Percentiles rank a stretch among this genome's conserved stretches.
phyloP scores from a whole-genome alignment of 2,888 invertebrate genomes.

The Cheilosia variabilis region DNA sequence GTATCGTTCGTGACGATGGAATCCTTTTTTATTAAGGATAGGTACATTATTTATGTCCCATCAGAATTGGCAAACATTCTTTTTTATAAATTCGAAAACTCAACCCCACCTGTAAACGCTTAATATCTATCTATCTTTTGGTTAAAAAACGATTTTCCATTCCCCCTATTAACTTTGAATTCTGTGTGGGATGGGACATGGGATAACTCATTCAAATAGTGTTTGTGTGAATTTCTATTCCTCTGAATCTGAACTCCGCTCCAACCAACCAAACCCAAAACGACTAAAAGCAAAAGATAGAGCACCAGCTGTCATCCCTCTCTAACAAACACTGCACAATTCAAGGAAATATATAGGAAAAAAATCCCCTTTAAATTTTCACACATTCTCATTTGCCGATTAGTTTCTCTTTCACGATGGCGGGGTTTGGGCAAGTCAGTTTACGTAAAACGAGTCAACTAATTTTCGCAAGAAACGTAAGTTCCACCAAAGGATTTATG shows the following conservation, averaged over 20 bases:
- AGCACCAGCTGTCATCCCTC: conserved; percentile 22
- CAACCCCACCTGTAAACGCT: conserved; percentile 39
- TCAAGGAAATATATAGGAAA: conserved; percentile 5
- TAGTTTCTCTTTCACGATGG: conserved; percentile 84
- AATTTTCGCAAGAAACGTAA: conserved; percentile 83
- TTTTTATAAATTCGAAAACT: neutral
- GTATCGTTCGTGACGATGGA: too few relatives aligned
- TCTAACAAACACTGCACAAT: conserved; percentile 13
- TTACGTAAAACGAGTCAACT: conserved; percentile 82
- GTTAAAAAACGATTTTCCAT: neutral
- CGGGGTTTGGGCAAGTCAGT: conserved; percentile 86
- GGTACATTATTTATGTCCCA: too few relatives aligned
- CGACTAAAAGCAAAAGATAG: too few relatives aligned
- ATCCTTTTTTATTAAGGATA: too few relatives aligned
- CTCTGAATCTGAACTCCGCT: too few relatives aligned
- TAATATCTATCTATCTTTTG: neutral
- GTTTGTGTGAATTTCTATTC: neutral
- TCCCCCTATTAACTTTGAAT: neutral
- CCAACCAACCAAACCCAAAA: too few relatives aligned
- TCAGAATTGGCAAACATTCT: too few relatives aligned
- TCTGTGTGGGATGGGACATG: conserved; percentile 1
- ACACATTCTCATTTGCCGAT: conserved; percentile 65
- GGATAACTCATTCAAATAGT: neutral
- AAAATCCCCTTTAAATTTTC: conserved; percentile 54
- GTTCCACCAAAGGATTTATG: conserved; percentile 77